Conservation (phyloP, 2,888 invertebrate genomes). For the Parnassius smintheus region DNA sequence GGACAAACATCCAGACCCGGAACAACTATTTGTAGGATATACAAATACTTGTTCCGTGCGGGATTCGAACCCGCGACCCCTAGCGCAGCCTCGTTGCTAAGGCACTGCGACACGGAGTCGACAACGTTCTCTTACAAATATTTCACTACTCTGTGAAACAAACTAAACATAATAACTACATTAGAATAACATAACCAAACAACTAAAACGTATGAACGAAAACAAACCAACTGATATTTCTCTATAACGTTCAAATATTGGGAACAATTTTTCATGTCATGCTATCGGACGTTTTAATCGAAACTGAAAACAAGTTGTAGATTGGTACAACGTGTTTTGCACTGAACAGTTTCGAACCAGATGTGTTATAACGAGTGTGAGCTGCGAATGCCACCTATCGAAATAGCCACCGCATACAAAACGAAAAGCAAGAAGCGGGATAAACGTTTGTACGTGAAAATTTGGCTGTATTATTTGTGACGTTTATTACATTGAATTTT, state of each 20-base stretch:
- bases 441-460: not conserved
- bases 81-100: too few relatives aligned
- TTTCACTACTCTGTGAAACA: too few relatives aligned
- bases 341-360: conserved; percentile 22
- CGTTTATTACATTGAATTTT: not conserved
- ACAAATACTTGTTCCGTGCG: too few relatives aligned
- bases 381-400: not conserved
- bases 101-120: too few relatives aligned
- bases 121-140: too few relatives aligned
- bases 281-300: conserved; percentile 25
- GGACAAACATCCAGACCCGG: too few relatives aligned
- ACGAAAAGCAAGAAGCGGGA: not conserved
- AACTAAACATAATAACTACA: too few relatives aligned
- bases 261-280: conserved; percentile 22
- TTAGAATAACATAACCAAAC: too few relatives aligned
- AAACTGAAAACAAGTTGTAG: conserved; percentile 24
- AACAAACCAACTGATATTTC: not conserved
- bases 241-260: conserved; percentile 12
- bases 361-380: conserved; percentile 16
- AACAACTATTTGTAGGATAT: too few relatives aligned
- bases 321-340: conserved; percentile 23
- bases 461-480: not conserved
- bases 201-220: not conserved
- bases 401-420: too few relatives aligned
- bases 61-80: too few relatives aligned